Percentiles rank a stretch among this genome's conserved stretches.
phyloP scores from a whole-genome alignment of 1,140 invertebrate genomes.

The Dreissena rostriformis region DNA sequence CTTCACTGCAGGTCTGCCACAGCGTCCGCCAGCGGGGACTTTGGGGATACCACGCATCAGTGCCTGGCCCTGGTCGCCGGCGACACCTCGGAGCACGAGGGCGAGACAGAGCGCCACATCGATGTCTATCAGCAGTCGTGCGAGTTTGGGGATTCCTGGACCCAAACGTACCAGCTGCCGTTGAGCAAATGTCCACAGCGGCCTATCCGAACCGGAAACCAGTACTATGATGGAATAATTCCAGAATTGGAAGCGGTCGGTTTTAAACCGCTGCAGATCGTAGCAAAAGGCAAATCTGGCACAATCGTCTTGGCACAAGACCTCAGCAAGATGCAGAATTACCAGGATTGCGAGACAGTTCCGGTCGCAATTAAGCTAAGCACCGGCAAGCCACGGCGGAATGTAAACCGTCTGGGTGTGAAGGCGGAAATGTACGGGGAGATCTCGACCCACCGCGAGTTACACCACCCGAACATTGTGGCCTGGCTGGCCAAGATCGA shows the following conservation, averaged over 20 bases:
- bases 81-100: conserved; percentile 39
- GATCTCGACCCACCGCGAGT: conserved; percentile 65
- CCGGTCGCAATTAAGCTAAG: conserved; percentile 66
- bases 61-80: conserved; percentile 62
- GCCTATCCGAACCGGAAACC: conserved; percentile 66
- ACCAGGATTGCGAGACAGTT: conserved; percentile 61
- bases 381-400: conserved; percentile 58
- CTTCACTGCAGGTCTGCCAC: conserved; percentile 26
- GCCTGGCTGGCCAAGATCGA: conserved; percentile 64
- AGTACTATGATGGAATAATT: conserved; percentile 65
- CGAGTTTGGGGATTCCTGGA: conserved; percentile 68
- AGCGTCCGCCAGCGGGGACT: conserved; percentile 58
- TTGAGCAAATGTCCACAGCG: conserved; percentile 64
- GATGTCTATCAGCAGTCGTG: conserved; percentile 61
- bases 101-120: conserved; percentile 3
- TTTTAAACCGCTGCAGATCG: conserved; percentile 66
- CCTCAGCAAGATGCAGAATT: conserved; percentile 47
- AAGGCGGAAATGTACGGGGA: conserved; percentile 64
- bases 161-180: conserved; percentile 65
- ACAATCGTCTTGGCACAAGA: conserved; percentile 66
- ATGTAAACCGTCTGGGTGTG: conserved; percentile 20
- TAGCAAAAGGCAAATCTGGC: conserved; percentile 60
- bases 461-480: conserved; percentile 72
- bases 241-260: conserved; percentile 65
- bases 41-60: conserved; percentile 59